Percentiles rank a stretch among this genome's conserved stretches.
These are phyloP conservation scores for Epinotia brunnichana DNA, from an alignment of 2,888 invertebrate genomes.

Conservation along the genomic window DNA sequence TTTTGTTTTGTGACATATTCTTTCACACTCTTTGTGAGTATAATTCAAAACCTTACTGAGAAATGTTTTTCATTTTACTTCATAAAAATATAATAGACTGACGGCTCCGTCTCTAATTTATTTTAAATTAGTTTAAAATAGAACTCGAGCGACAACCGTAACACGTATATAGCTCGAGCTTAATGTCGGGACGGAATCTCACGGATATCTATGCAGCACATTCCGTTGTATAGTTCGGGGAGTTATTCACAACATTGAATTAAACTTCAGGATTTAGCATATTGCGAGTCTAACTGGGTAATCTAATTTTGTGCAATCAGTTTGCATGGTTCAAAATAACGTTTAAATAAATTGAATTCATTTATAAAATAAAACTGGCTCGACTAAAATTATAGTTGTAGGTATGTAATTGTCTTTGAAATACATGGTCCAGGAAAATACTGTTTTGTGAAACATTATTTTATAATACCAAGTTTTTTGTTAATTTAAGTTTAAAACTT, in stretches of 20 bases:
- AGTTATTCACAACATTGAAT: slow-evolving; percentile 67
- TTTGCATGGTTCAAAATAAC: not conserved
- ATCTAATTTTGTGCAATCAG: slow-evolving; percentile 5
- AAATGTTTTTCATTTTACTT: no score
- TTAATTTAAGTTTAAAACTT: no score
- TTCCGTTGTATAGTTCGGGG: slow-evolving; percentile 65
- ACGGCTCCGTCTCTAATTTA: not conserved
- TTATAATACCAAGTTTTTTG: no score
- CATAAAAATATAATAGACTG: not conserved
- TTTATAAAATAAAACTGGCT: no score
- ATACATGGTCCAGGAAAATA: no score
- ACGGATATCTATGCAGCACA: slow-evolving; percentile 68
- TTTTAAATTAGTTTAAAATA: not conserved
- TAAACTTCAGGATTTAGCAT: slow-evolving; percentile 43
- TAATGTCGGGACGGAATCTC: slow-evolving; percentile 70
- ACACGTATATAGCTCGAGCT: slow-evolving; percentile 50
- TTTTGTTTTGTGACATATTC: no score
- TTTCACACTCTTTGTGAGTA: no score
- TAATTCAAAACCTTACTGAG: no score
- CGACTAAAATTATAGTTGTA: no score
- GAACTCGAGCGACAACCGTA: slow-evolving; percentile 22
- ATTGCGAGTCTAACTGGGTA: slow-evolving; percentile 27
- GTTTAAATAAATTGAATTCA: not conserved
- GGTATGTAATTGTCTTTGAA: no score
- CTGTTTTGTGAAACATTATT: no score